Base-by-base conservation (phyloP, 2,797 vertebrate species). In the Brachyrhaphis roseni region DNA sequence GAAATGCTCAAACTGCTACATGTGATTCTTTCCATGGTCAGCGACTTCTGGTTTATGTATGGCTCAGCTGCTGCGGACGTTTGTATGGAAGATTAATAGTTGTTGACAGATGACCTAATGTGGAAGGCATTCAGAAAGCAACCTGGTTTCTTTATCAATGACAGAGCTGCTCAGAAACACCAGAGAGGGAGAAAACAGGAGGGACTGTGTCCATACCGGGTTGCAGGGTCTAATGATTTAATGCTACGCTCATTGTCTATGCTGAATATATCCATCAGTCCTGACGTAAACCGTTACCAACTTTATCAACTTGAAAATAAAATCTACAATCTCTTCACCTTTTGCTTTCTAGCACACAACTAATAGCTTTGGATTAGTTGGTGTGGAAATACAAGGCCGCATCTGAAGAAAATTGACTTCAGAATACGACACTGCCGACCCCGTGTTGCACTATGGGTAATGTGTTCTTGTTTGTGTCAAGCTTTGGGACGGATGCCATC, bases 91-190 rank as follows among this genome's bases (percentile, higher is more conserved):
- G 86, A 85, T 87, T 87, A 89, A 91, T 79, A 64, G 78, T 84
- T 74, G 77, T 78, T 85, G 93, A 92, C 78, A 76, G 85, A 80
- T 90, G 92, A 92, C 79, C 75, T 88, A 85, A 89, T 39, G 34
- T 85, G 86, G 78, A 90, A 88, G 85, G 87, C 59, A 88, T 86
- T 84, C 82, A 70, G 59, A 64, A 74, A 75, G 62, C 74, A 83
- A 74, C 87, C 86, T 89, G 88, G 91, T 77, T 84, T 88, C 85
- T 91, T 91, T 92, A 92, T 90, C 91, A 88, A 76, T 89, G 91
- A 70, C 80, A 3, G 53, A 47, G 45, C 39, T 68, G 46, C 64
- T 66, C 74, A 83, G 28, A 75, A 28, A 79, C 75, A 43, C 36
- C 36, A 75, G 49, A 75, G 28, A 74, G 72, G 76, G 49, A 77